Evolutionary conservation across 2,113 vertebrate species (phyloP).

Genomic region (Holacanthus passer): DNA sequence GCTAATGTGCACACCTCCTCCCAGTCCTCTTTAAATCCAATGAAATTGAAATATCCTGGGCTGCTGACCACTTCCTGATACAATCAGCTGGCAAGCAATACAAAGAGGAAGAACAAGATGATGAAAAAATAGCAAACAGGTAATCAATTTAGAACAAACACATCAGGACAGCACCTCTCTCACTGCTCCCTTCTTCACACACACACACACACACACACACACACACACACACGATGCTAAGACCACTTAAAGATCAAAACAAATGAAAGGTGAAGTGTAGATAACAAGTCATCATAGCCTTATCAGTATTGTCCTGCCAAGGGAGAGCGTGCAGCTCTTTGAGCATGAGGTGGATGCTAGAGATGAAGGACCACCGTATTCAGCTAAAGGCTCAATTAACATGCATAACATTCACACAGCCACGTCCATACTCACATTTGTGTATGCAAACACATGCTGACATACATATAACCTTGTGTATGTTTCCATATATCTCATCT

Average conservation of each 20-base stretch:
- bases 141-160: constrained; percentile 93
- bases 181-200: constrained; percentile 1
- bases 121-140: constrained; percentile 78
- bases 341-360: constrained; percentile 33
- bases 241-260: constrained; percentile 89
- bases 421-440: not conserved
- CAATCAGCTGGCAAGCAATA: constrained; percentile 87
- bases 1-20: constrained; percentile 89
- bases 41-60: constrained; percentile 90
- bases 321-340: constrained; percentile 84
- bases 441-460: constrained; percentile 11
- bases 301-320: constrained; percentile 80
- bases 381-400: constrained; percentile 13
- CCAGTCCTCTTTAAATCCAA: constrained; percentile 93
- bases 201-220: not conserved
- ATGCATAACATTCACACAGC: not conserved
- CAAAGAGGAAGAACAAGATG: constrained; percentile 40
- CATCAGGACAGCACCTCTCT: constrained; percentile 77
- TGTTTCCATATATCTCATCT: constrained; percentile 27
- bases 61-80: constrained; percentile 92
- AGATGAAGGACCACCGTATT: constrained; percentile 72
- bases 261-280: constrained; percentile 86
- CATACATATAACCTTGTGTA: not conserved
- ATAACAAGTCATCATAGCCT: constrained; percentile 87
- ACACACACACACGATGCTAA: constrained; percentile 47